A percentile compares a stretch with the other conserved stretches of the same genome.
phyloP scores from a whole-genome alignment of 2,797 vertebrate species.

The Peromyscus attwateri region DNA sequence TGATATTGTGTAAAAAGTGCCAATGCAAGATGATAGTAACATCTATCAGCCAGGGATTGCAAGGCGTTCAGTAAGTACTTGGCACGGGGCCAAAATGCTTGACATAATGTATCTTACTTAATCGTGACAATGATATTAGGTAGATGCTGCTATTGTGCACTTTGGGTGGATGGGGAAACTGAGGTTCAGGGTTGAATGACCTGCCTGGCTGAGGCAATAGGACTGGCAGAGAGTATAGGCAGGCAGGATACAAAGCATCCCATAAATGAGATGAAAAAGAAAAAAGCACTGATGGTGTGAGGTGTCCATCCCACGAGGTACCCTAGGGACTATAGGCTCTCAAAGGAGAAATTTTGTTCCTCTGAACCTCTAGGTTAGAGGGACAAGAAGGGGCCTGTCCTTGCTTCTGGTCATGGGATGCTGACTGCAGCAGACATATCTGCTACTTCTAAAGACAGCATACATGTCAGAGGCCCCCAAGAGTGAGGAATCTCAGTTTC shows the following conservation, averaged over 20 bases:
- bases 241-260: not conserved
- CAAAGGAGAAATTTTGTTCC: not conserved
- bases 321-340: not conserved
- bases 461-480: not conserved
- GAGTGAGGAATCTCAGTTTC: not conserved
- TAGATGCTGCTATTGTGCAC: not conserved
- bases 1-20: not conserved
- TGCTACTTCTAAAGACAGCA: not conserved
- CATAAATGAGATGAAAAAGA: not conserved
- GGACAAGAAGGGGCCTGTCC: not conserved
- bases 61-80: not conserved
- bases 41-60: not conserved
- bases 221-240: not conserved
- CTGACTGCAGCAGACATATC: not conserved
- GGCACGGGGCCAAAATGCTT: not conserved
- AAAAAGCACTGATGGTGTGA: not conserved
- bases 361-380: not conserved
- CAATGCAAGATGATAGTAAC: not conserved
- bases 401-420: not conserved
- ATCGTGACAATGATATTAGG: not conserved
- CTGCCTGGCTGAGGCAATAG: not conserved
- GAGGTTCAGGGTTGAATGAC: slow-evolving; percentile 4
- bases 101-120: not conserved
- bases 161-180: not conserved
- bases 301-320: not conserved